phyloP scores from a whole-genome alignment of 1,140 invertebrate genomes.

The Pectinophora gossypiella region DNA sequence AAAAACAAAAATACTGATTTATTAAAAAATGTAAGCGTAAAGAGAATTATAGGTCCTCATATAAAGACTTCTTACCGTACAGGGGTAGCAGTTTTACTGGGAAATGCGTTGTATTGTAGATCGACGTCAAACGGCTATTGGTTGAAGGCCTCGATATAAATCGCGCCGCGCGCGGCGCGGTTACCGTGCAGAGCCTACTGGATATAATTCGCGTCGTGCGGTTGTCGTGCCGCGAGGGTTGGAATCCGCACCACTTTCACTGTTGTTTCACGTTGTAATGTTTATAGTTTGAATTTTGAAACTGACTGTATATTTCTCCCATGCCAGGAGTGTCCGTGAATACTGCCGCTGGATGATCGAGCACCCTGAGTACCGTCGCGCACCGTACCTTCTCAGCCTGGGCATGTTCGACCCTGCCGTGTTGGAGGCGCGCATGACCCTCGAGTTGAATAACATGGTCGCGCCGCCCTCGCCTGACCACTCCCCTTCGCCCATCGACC shows the following conservation, averaged over 20 bases:
- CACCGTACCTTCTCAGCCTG: constrained; percentile 61
- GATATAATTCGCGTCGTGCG: too few species aligned
- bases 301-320: neutral
- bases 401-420: constrained; percentile 60
- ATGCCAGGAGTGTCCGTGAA: constrained; percentile 71
- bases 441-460: constrained; percentile 27
- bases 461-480: constrained; percentile 11
- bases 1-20: too few species aligned
- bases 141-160: too few species aligned
- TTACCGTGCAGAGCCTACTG: too few species aligned
- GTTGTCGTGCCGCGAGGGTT: too few species aligned
- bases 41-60: too few species aligned
- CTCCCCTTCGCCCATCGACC: constrained; percentile 35
- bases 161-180: too few species aligned
- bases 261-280: neutral
- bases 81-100: too few species aligned
- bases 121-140: too few species aligned
- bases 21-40: too few species aligned
- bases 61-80: too few species aligned
- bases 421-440: constrained; percentile 49
- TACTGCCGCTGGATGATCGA: constrained; percentile 74
- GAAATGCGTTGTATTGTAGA: too few species aligned
- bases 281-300: neutral
- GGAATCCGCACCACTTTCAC: neutral
- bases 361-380: constrained; percentile 60